These are phyloP conservation scores for Mionectes macconnelli DNA, from an alignment of 2,113 vertebrate species.

Conservation along the genomic window DNA sequence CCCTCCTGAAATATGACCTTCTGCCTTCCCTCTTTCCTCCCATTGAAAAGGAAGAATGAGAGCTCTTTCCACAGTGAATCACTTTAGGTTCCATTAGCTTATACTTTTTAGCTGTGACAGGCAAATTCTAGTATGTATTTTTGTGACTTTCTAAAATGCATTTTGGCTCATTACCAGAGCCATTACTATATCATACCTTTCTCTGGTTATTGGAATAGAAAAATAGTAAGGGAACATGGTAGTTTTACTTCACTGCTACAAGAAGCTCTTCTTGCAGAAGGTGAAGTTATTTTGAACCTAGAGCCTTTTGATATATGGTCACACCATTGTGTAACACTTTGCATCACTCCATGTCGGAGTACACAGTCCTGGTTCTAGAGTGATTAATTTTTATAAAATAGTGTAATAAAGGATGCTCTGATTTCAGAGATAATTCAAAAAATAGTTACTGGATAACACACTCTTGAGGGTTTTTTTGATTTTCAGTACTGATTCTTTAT, in stretches of 20 bases:
- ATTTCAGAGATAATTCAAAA: not conserved
- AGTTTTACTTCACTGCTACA: not conserved
- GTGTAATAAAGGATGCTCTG: not conserved
- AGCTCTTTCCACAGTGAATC: not conserved
- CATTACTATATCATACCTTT: not conserved
- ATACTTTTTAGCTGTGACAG: not conserved
- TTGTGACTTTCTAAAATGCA: not conserved
- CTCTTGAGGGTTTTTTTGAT: not conserved
- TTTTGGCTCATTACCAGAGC: conserved; percentile 23
- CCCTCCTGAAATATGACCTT: not conserved
- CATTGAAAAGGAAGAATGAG: not conserved
- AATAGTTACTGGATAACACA: not conserved
- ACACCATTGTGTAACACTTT: not conserved
- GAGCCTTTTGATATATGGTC: not conserved
- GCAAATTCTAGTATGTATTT: not conserved
- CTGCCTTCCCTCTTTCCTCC: not conserved
- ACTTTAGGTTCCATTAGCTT: conserved; percentile 37
- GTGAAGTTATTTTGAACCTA: not conserved
- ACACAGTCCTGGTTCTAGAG: not conserved
- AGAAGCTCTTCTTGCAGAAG: not conserved
- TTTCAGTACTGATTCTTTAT: too few species aligned
- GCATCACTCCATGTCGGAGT: not conserved
- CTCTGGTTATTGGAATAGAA: not conserved
- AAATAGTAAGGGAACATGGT: not conserved
- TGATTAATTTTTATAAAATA: not conserved